Conservation (phyloP, 2,888 invertebrate genomes). For the Drosophila paranaensis region DNA sequence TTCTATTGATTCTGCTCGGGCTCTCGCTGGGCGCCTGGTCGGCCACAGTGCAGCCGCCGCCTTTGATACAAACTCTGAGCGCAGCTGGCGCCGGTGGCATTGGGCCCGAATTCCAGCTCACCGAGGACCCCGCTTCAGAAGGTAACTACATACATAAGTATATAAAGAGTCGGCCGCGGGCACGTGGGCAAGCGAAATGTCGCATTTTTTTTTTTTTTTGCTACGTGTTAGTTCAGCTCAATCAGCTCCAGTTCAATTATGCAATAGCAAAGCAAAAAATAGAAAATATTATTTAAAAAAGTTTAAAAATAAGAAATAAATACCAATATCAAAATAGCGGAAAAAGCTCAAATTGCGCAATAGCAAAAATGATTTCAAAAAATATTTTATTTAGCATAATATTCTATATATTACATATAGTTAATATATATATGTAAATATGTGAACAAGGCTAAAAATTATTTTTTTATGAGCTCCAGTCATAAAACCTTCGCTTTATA, state of each 20-base stretch:
- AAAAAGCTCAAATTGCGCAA: background rate
- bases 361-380: background rate
- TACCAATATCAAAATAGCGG: background rate
- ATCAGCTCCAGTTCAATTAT: conserved; percentile 34
- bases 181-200: conserved; percentile 26
- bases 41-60: conserved; percentile 70
- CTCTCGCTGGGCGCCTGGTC: conserved; percentile 37
- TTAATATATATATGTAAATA: no score
- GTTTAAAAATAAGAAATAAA: background rate
- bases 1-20: conserved; percentile 25
- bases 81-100: conserved; percentile 68
- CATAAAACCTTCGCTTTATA: background rate
- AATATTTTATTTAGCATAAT: background rate
- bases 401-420: background rate
- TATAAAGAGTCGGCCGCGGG: background rate
- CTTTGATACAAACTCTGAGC: conserved; percentile 68
- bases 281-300: background rate
- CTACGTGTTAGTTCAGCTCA: conserved; percentile 51
- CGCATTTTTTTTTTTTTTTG: conserved; percentile 28
- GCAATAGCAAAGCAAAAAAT: conserved; percentile 16
- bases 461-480: background rate
- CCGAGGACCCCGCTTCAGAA: conserved; percentile 49
- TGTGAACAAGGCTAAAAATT: background rate
- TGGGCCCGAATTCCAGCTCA: conserved; percentile 67
- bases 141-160: conserved; percentile 45